These are phyloP conservation scores for Lucinisca nassula DNA, from an alignment of 2,888 invertebrate genomes.

Conservation along the genomic window DNA sequence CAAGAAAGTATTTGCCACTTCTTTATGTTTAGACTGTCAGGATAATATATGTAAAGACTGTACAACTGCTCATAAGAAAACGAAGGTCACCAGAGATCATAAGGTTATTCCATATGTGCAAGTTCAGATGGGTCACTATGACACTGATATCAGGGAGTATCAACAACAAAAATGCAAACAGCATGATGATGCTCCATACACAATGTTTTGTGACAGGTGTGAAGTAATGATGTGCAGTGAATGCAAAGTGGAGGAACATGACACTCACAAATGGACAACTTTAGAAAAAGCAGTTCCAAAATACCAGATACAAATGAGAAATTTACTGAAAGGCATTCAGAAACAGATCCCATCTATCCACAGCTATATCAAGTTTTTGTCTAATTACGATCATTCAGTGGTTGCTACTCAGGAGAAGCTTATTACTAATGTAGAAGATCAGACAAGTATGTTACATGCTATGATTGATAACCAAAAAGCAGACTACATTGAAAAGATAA, in stretches of 20 bases:
- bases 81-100: slow-evolving; percentile 84
- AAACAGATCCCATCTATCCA: slow-evolving; percentile 74
- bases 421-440: slow-evolving; percentile 69
- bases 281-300: slow-evolving; percentile 68
- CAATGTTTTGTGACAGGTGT: slow-evolving; percentile 80
- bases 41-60: slow-evolving; percentile 85
- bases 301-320: slow-evolving; percentile 70
- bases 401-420: slow-evolving; percentile 68
- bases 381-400: slow-evolving; percentile 72
- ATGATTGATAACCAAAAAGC: slow-evolving; percentile 78
- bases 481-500: slow-evolving; percentile 65
- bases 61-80: slow-evolving; percentile 80
- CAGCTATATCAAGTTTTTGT: slow-evolving; percentile 76
- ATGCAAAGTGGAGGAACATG: slow-evolving; percentile 77
- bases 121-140: slow-evolving; percentile 80
- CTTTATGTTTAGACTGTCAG: slow-evolving; percentile 83
- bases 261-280: slow-evolving; percentile 72
- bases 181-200: slow-evolving; percentile 71
- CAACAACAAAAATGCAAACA: slow-evolving; percentile 73
- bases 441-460: slow-evolving; percentile 78
- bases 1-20: slow-evolving; percentile 69
- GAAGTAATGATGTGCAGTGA: slow-evolving; percentile 77
- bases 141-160: slow-evolving; percentile 80
- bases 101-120: slow-evolving; percentile 79
- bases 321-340: slow-evolving; percentile 75